Conservation (phyloP, 2,888 invertebrate species). For the Drosophila pseudotalamancana region DNA sequence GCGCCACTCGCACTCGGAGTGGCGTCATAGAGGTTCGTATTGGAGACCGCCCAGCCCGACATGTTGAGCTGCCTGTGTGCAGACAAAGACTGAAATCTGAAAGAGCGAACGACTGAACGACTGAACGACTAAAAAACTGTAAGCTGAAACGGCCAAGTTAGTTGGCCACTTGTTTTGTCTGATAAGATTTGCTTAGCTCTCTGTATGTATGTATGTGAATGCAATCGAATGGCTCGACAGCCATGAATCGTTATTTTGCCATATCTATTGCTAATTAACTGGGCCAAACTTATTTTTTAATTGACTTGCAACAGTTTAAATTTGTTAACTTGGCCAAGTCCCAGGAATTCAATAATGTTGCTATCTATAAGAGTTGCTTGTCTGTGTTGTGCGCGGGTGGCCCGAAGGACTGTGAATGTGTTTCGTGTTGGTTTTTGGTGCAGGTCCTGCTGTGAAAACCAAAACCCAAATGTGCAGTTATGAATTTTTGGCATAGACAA, state of each 20-base stretch:
- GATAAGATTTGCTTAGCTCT: conserved; percentile 46
- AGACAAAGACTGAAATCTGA: conserved; percentile 52
- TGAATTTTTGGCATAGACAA: conserved; percentile 64
- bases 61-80: conserved; percentile 40
- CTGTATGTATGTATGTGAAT: not conserved
- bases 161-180: conserved; percentile 8
- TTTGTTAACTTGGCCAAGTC: not conserved
- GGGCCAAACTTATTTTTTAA: conserved; percentile 26
- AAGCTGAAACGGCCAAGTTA: conserved; percentile 11
- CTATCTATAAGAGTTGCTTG: not conserved
- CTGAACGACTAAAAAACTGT: too few relatives aligned
- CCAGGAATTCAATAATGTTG: conserved; percentile 36
- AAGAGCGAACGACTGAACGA: not conserved
- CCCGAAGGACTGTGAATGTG: conserved; percentile 13
- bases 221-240: conserved; percentile 6
- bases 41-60: conserved; percentile 68
- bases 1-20: conserved; percentile 8
- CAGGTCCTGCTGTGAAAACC: conserved; percentile 1
- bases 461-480: conserved; percentile 44
- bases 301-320: conserved; percentile 17
- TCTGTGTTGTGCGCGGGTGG: not conserved
- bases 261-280: conserved; percentile 35
- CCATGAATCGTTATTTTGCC: conserved; percentile 25
- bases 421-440: not conserved
- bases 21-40: conserved; percentile 39